phyloP scores from a whole-genome alignment of 2,888 invertebrate species.

The Mythimna vitellina region DNA sequence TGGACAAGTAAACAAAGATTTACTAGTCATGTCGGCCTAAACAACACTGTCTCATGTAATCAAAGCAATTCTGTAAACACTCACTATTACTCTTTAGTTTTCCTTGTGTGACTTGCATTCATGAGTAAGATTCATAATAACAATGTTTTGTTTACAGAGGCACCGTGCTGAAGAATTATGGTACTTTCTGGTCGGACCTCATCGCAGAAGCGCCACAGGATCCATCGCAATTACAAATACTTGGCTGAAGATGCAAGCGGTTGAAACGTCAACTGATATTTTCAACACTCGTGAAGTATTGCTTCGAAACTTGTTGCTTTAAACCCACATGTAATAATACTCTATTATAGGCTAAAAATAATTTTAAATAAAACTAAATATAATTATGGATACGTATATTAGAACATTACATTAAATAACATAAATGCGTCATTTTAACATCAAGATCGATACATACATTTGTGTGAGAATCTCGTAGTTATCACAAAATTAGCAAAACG shows the following conservation, averaged over 20 bases:
- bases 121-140: constrained; percentile 20
- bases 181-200: constrained; percentile 94
- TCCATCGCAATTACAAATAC: constrained; percentile 79
- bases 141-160: constrained; percentile 90
- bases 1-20: constrained; percentile 26
- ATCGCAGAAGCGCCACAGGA: constrained; percentile 90
- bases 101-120: constrained; percentile 47
- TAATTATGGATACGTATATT: constrained; percentile 74
- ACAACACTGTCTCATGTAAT: constrained; percentile 20
- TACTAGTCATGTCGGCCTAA: constrained; percentile 1
- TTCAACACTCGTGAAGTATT: constrained; percentile 8
- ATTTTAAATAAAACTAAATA: constrained; percentile 63
- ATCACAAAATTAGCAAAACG: constrained; percentile 59
- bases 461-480: constrained; percentile 43
- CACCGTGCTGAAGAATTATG: constrained; percentile 94
- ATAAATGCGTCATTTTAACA: constrained; percentile 70
- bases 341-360: constrained; percentile 36
- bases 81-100: constrained; percentile 13
- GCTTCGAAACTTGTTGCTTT: constrained; percentile 34
- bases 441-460: constrained; percentile 55
- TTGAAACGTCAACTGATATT: neutral
- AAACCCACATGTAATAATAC: constrained; percentile 14
- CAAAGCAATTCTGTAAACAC: constrained; percentile 24
- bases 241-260: constrained; percentile 71
- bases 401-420: constrained; percentile 68